Percentiles rank a stretch among this genome's conserved stretches.
phyloP scores from a whole-genome alignment of 2,113 vertebrate genomes.

The Nycticryphes semicollaris region DNA sequence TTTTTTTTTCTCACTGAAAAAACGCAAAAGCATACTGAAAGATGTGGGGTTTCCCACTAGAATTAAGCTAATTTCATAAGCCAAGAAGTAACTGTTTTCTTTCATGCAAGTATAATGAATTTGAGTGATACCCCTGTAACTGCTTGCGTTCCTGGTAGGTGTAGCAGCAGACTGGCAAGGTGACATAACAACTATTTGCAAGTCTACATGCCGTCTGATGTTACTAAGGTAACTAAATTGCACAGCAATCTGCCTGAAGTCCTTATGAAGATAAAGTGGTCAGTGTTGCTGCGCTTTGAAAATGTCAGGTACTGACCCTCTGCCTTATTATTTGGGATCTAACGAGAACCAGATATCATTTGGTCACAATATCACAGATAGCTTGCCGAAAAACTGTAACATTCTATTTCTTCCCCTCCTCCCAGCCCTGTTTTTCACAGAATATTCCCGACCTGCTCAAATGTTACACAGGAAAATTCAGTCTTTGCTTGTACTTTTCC shows the following conservation, averaged over 20 bases:
- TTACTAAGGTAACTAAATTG: slow-evolving; percentile 56
- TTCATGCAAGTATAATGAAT: background rate
- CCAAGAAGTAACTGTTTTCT: background rate
- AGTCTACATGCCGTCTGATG: background rate
- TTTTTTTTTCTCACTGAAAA: background rate
- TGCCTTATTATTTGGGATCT: background rate
- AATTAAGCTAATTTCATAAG: background rate
- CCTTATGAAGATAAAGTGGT: slow-evolving; percentile 40
- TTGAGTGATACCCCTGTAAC: background rate
- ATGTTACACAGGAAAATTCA: background rate
- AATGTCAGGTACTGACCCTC: slow-evolving; percentile 34
- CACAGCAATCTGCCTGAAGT: background rate
- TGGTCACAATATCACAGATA: background rate
- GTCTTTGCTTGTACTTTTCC: background rate
- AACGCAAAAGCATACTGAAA: background rate
- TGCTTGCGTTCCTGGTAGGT: background rate
- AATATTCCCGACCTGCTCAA: background rate
- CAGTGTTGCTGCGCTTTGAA: background rate
- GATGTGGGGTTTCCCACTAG: background rate
- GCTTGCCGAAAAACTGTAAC: background rate
- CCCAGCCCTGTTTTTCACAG: background rate
- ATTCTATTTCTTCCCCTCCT: background rate
- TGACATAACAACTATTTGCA: slow-evolving; percentile 20
- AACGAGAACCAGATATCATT: background rate
- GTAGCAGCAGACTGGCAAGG: slow-evolving; percentile 7